Evolutionary conservation across 2,797 vertebrate genomes (phyloP), one percentile per base, ranked within the genome.

Genomic region (Muscicapa comitata): DNA sequence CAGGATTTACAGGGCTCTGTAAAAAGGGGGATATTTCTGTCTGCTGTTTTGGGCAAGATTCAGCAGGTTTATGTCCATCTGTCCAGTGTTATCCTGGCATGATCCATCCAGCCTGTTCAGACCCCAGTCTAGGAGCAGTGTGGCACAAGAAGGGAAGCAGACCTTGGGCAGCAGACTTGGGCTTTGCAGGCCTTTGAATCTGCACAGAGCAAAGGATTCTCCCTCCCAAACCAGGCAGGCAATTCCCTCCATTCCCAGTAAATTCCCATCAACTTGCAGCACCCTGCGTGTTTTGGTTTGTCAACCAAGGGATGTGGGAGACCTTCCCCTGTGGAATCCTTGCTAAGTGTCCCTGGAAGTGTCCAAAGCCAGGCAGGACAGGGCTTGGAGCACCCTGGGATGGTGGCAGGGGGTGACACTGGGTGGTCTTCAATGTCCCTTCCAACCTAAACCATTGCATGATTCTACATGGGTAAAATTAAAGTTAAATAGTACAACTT

Each of bases 11-110:
- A 54, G 45, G 14, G 65, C 9, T 43, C 29, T 67, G 26, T 19
- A 50, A 70, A 67, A 53, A 0, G 0, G 66, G 33, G 70, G 14
- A 18, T 9, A 6, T 37, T 63, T 72, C 84, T 78, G 24, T 29
- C 58, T 59, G n/a, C 33, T 54, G 35, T 55, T 88, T 14, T 55
- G 31, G 71, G 59, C 47, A 40, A 48, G 75, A 15, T 58, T 48
- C 88, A 43, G 31, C 37, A 15, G 43, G 1, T 79, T 94, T 48
- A 10, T 55, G 59, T 76, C 87, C 81, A 9, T 90, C 93, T 93
- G 63, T 25, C 48, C 33, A 3, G 23, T 28, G 2, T 62, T 29
- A 26, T 24, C 78, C 78, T 50, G 94, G 77, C 24, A 7, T 11
- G 65, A 50, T 55, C 51, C 7, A 2, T 50, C 29, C 10, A 14